phyloP scores from a whole-genome alignment of 30 jellyfish, hydroid and myxozoan genomes.

The Catostylus mosaicus region DNA sequence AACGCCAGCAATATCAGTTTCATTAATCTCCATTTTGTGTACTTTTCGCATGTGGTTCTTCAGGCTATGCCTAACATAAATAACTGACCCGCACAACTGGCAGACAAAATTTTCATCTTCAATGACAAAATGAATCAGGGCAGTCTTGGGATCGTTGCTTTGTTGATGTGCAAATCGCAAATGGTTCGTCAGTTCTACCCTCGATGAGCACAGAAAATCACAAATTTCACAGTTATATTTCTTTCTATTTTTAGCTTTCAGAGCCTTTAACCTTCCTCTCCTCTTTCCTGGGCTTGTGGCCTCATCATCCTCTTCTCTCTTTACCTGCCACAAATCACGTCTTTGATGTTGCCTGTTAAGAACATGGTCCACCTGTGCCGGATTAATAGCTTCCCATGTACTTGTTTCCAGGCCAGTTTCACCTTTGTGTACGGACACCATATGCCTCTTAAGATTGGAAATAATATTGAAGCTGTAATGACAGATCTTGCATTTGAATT shows the following conservation, averaged over 20 bases:
- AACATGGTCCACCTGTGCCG: conserved; percentile 42
- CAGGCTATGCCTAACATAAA: conserved; percentile 23
- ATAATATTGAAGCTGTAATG: conserved; percentile 32
- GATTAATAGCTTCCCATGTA: conserved; percentile 56
- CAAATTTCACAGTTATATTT: conserved; percentile 26
- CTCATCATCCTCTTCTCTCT: conserved; percentile 1
- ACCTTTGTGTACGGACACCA: conserved; percentile 34
- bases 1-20: conserved; percentile 41
- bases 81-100: conserved; percentile 45
- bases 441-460: conserved; percentile 54
- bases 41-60: conserved; percentile 34
- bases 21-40: conserved; percentile 25
- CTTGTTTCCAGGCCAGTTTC: conserved; percentile 16
- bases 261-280: conserved; percentile 27
- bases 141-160: conserved; percentile 17
- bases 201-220: conserved; percentile 32
- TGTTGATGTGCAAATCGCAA: conserved; percentile 28
- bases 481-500: conserved; percentile 40
- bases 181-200: conserved; percentile 30
- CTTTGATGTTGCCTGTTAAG: conserved; percentile 49
- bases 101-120: conserved; percentile 55
- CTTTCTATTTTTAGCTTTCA: conserved; percentile 32
- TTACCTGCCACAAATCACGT: conserved; percentile 39
- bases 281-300: neutral
- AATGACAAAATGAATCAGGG: conserved; percentile 23